Percentiles rank a stretch among this genome's conserved stretches.
Conservation (phyloP, 1,140 invertebrate species). For the Thaumetopoea pityocampa region DNA sequence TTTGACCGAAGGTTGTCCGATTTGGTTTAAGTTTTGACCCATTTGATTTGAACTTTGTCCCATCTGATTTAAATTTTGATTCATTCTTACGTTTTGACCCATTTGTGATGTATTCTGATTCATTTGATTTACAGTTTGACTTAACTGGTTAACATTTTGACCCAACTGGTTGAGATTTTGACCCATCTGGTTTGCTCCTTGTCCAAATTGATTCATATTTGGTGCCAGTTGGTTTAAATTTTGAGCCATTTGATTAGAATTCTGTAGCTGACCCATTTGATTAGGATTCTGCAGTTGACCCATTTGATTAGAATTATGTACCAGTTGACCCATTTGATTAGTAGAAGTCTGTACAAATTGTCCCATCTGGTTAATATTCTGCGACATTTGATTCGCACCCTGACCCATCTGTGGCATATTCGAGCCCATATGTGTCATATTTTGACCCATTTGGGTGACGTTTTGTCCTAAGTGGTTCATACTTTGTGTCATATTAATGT, state of each 20-base stretch:
- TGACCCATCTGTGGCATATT: conserved; percentile 38
- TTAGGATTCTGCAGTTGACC: too few relatives aligned
- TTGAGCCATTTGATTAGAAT: too few relatives aligned
- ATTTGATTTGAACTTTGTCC: conserved; percentile 32
- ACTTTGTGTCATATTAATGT: conserved; percentile 5
- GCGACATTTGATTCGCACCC: conserved; percentile 36
- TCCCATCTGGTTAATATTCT: conserved; percentile 26
- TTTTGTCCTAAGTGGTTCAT: conserved; percentile 40
- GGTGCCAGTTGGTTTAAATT: conserved; percentile 16
- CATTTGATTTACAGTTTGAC: conserved; percentile 37
- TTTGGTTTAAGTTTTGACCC: conserved; percentile 44
- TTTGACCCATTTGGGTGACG: conserved; percentile 37
- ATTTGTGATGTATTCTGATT: conserved; percentile 35
- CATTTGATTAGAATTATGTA: conserved; percentile 11
- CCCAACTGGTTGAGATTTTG: conserved; percentile 29
- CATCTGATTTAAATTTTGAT: conserved; percentile 34
- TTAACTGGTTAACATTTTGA: conserved; percentile 36
- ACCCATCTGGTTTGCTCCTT: conserved; percentile 22
- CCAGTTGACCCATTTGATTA: conserved; percentile 29
- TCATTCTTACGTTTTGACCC: conserved; percentile 31
- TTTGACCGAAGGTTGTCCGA: conserved; percentile 31
- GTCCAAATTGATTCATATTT: conserved; percentile 16
- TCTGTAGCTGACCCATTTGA: too few relatives aligned
- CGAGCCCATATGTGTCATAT: conserved; percentile 26
- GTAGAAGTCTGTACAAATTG: too few relatives aligned